These are phyloP conservation scores for Heliconius hewitsoni DNA, from an alignment of 1,140 invertebrate species.

Conservation along the genomic window DNA sequence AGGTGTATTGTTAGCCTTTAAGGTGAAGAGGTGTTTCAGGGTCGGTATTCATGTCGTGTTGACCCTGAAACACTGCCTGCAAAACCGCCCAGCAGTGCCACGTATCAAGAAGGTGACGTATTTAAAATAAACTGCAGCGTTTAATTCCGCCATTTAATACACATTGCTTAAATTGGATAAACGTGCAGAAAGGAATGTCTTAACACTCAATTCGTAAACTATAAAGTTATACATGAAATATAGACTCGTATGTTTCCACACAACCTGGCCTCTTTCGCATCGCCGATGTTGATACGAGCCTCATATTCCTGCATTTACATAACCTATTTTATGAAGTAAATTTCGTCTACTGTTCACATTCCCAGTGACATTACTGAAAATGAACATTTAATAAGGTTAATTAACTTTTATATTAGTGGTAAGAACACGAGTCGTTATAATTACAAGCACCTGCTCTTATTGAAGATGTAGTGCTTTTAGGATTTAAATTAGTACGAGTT, in stretches of 20 bases:
- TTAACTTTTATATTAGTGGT: slow-evolving; percentile 14
- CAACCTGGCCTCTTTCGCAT: slow-evolving; percentile 58
- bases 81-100: too few species aligned
- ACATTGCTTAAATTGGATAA: background rate
- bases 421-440: background rate
- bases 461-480: too few species aligned
- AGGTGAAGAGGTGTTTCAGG: too few species aligned
- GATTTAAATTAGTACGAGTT: too few species aligned
- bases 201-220: background rate
- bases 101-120: too few species aligned
- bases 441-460: too few species aligned
- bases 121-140: too few species aligned
- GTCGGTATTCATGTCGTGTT: too few species aligned
- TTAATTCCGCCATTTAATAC: background rate
- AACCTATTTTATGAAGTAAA: slow-evolving; percentile 61
- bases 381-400: slow-evolving; percentile 22
- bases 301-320: slow-evolving; percentile 66
- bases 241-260: slow-evolving; percentile 43
- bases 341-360: slow-evolving; percentile 39
- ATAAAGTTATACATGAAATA: background rate
- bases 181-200: background rate
- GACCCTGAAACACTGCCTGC: too few species aligned
- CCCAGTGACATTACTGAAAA: slow-evolving; percentile 5
- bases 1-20: too few species aligned
- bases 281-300: slow-evolving; percentile 64